A percentile compares a stretch with the other conserved stretches of the same genome.
Conservation (phyloP, 1,140 invertebrate species). For the Capitella teleta region DNA sequence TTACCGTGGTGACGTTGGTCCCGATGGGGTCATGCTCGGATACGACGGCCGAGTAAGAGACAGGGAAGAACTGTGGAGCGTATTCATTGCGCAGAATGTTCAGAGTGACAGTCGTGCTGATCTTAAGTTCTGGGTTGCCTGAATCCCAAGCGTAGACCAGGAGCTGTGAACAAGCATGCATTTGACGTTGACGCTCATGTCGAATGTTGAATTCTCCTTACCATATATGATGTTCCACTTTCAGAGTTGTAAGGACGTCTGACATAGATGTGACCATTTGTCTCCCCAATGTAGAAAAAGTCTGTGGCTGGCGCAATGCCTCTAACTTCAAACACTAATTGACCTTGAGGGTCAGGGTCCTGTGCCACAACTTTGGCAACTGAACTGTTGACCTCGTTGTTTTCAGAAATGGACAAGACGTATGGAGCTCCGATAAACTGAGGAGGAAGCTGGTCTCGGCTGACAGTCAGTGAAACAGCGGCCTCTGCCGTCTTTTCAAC, state of each 20-base stretch:
- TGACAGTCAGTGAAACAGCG: neutral
- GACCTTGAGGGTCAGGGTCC: neutral
- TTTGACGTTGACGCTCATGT: too few species aligned
- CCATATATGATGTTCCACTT: too few species aligned
- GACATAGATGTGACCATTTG: neutral
- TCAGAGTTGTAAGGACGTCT: too few species aligned
- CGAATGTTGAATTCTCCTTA: too few species aligned
- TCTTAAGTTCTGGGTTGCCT: slow-evolving; percentile 14
- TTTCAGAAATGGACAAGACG: neutral
- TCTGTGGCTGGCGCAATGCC: slow-evolving; percentile 1
- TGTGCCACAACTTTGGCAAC: slow-evolving; percentile 2
- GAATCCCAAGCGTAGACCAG: slow-evolving; percentile 16
- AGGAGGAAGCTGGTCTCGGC: neutral
- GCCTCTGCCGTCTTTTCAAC: neutral
- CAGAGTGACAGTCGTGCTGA: slow-evolving; percentile 15
- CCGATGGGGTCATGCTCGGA: slow-evolving; percentile 8
- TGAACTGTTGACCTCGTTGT: neutral
- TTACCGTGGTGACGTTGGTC: slow-evolving; percentile 8
- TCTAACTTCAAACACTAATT: neutral
- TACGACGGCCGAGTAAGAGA: slow-evolving; percentile 1
- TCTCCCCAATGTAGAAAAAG: slow-evolving; percentile 5
- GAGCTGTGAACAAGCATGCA: slow-evolving; percentile 14
- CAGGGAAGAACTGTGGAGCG: slow-evolving; percentile 12
- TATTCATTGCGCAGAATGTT: slow-evolving; percentile 19
- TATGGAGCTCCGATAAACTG: neutral